A percentile compares a stretch with the other conserved stretches of the same genome.
phyloP scores from a whole-genome alignment of 2,888 invertebrate species.

The Hesperia comma region DNA sequence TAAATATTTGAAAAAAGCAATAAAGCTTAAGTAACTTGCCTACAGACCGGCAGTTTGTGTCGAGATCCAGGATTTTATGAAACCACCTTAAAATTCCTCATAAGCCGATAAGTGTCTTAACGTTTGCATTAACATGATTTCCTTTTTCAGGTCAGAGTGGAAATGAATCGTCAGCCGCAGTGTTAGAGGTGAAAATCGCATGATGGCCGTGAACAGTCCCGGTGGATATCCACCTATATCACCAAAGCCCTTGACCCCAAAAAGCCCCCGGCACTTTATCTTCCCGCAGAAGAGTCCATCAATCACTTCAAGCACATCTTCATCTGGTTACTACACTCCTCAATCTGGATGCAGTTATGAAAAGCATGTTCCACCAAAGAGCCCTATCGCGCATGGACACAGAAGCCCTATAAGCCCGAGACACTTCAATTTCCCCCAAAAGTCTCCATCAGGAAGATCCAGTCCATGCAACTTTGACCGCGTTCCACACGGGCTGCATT shows the following conservation, averaged over 20 bases:
- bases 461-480: slow-evolving; percentile 72
- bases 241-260: slow-evolving; percentile 81
- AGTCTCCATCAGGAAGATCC: slow-evolving; percentile 72
- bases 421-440: slow-evolving; percentile 82
- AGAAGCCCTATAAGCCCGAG: slow-evolving; percentile 85
- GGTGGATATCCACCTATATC: slow-evolving; percentile 83
- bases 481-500: slow-evolving; percentile 62
- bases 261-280: slow-evolving; percentile 83
- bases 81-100: background rate
- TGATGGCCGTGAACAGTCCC: slow-evolving; percentile 85
- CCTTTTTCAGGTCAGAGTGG: slow-evolving; percentile 62
- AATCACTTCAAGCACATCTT: slow-evolving; percentile 79
- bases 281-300: slow-evolving; percentile 83
- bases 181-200: slow-evolving; percentile 55
- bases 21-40: slow-evolving; percentile 24
- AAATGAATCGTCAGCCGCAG: slow-evolving; percentile 56
- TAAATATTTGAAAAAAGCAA: slow-evolving; percentile 10
- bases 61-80: slow-evolving; percentile 4
- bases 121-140: slow-evolving; percentile 10
- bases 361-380: slow-evolving; percentile 75
- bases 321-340: slow-evolving; percentile 83
- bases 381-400: slow-evolving; percentile 81
- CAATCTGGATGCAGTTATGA: slow-evolving; percentile 80
- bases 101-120: slow-evolving; percentile 11
- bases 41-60: background rate